phyloP scores from a whole-genome alignment of 2,797 vertebrate genomes.

The Catamblyrhynchus diadema region DNA sequence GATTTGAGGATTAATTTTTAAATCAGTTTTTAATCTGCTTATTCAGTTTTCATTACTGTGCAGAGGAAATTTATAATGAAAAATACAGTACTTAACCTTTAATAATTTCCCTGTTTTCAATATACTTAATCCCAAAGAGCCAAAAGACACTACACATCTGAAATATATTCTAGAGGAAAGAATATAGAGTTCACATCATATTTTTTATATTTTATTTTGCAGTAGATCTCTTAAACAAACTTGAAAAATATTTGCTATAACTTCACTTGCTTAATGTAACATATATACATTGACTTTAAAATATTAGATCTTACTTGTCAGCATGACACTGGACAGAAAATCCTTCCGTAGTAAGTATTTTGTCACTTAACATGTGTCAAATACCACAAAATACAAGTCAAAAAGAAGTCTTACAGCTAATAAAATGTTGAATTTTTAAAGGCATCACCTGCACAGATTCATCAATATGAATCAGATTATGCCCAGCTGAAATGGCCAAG shows the following conservation, averaged over 20 bases:
- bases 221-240: not conserved
- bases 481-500: not conserved
- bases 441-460: not conserved
- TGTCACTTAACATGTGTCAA: not conserved
- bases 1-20: conserved; percentile 90
- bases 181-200: not conserved
- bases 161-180: not conserved
- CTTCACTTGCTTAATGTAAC: not conserved
- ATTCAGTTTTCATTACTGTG: conserved; percentile 80
- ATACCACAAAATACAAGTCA: not conserved
- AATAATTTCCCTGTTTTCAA: conserved; percentile 75
- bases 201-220: not conserved
- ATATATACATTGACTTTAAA: not conserved
- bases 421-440: not conserved
- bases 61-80: conserved; percentile 79
- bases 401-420: not conserved
- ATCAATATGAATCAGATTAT: not conserved
- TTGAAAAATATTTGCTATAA: not conserved
- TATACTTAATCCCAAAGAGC: conserved; percentile 44
- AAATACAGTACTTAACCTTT: conserved; percentile 74
- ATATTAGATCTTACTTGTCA: not conserved
- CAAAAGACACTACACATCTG: not conserved
- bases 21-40: conserved; percentile 88
- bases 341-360: not conserved
- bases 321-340: not conserved